Conservation (phyloP, 2,113 vertebrate species). For the Jaculus jaculus region DNA sequence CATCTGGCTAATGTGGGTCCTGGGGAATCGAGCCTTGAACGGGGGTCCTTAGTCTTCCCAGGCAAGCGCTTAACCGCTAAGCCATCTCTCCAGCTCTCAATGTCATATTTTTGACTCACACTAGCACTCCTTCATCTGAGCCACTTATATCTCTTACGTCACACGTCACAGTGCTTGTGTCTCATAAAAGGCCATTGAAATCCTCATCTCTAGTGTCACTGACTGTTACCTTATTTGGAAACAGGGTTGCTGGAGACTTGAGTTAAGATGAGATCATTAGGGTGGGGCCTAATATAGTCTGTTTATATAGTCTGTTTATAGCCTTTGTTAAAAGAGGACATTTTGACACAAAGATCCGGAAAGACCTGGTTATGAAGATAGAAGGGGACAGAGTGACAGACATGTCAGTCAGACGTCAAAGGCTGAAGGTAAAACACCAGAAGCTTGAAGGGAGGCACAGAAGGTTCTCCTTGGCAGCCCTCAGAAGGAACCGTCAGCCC, state of each 20-base stretch:
- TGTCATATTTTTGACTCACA: neutral
- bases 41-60: no score
- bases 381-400: neutral
- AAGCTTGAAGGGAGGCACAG: neutral
- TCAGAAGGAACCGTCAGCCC: neutral
- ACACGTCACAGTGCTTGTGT: no score
- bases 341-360: neutral
- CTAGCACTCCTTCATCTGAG: neutral
- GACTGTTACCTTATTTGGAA: neutral
- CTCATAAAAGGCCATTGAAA: neutral
- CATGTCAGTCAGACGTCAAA: neutral
- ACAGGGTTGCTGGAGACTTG: neutral
- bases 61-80: no score
- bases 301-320: no score
- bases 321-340: neutral
- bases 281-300: neutral
- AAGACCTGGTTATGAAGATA: neutral
- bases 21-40: no score
- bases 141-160: neutral
- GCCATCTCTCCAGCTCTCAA: no score
- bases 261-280: neutral
- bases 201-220: neutral
- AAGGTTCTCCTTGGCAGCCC: neutral
- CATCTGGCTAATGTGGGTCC: no score
- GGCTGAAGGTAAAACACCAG: neutral